These are phyloP conservation scores for Enoplolaimus lenunculus DNA, from an alignment of 2,888 invertebrate genomes.

Conservation along the genomic window DNA sequence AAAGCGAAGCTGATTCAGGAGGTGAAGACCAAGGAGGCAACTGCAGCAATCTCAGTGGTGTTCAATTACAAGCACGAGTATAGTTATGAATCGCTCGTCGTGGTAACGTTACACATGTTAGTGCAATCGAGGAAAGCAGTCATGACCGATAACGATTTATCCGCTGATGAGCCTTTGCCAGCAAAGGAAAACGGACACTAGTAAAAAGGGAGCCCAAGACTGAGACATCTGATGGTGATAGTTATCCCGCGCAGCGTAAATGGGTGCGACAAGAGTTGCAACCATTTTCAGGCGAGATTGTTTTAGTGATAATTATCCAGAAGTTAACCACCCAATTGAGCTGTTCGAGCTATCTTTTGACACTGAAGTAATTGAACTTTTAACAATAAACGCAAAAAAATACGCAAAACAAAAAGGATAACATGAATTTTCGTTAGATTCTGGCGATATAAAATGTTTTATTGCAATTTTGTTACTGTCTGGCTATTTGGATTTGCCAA, in stretches of 20 bases:
- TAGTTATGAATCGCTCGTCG: too few relatives aligned
- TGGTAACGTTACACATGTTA: too few relatives aligned
- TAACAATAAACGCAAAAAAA: not conserved
- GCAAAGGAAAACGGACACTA: too few relatives aligned
- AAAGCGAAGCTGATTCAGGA: not conserved
- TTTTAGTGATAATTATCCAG: too few relatives aligned
- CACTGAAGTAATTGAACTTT: not conserved
- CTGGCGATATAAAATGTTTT: not conserved
- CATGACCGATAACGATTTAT: too few relatives aligned
- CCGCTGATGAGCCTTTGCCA: too few relatives aligned
- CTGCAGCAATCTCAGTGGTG: not conserved
- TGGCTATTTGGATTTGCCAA: not conserved
- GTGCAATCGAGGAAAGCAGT: too few relatives aligned
- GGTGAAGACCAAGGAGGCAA: not conserved
- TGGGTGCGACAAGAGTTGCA: not conserved
- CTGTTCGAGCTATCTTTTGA: not conserved
- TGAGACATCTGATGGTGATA: too few relatives aligned
- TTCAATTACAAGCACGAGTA: not conserved
- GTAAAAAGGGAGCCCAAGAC: too few relatives aligned
- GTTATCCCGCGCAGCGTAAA: not conserved
- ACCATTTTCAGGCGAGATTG: too few relatives aligned
- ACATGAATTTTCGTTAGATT: not conserved
- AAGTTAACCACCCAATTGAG: not conserved
- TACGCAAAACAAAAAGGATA: not conserved
- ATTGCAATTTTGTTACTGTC: not conserved